These are phyloP conservation scores for Lutjanus erythropterus DNA, from an alignment of 2,113 vertebrate genomes.

Conservation along the genomic window DNA sequence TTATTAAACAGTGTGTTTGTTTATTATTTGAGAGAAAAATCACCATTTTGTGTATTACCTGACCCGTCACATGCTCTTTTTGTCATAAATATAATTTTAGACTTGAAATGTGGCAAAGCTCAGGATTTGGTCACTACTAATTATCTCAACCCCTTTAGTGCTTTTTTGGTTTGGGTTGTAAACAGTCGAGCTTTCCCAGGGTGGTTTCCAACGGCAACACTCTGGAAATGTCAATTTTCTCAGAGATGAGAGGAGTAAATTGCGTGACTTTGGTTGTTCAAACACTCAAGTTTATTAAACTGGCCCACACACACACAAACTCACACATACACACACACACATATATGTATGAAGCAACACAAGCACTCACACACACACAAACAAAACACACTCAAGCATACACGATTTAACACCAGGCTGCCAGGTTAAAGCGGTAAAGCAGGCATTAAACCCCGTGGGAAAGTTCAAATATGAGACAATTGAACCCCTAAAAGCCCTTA, in stretches of 20 bases:
- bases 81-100: slow-evolving; percentile 18
- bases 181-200: slow-evolving; percentile 75
- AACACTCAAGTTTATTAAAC: slow-evolving; percentile 77
- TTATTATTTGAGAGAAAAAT: slow-evolving; percentile 3
- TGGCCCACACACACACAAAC: slow-evolving; percentile 5
- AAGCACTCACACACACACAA: slow-evolving; percentile 23
- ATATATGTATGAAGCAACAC: slow-evolving; percentile 12
- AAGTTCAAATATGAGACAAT: slow-evolving; percentile 73
- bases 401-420: slow-evolving; percentile 32
- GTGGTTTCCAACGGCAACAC: slow-evolving; percentile 75
- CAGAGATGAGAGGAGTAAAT: slow-evolving; percentile 68
- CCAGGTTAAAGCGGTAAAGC: slow-evolving; percentile 31
- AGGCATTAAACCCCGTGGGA: slow-evolving; percentile 71
- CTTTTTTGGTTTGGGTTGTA: slow-evolving; percentile 41
- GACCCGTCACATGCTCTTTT: not conserved
- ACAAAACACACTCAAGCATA: slow-evolving; percentile 37
- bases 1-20: not conserved
- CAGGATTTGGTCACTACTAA: slow-evolving; percentile 41
- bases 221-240: slow-evolving; percentile 74
- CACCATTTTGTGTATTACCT: not conserved
- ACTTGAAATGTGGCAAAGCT: not conserved
- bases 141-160: slow-evolving; percentile 42
- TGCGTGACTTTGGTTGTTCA: slow-evolving; percentile 65
- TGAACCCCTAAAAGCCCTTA: slow-evolving; percentile 61
- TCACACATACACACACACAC: slow-evolving; percentile 27